phyloP scores from a whole-genome alignment of 2,113 vertebrate genomes.

The Ceyx melanurus region DNA sequence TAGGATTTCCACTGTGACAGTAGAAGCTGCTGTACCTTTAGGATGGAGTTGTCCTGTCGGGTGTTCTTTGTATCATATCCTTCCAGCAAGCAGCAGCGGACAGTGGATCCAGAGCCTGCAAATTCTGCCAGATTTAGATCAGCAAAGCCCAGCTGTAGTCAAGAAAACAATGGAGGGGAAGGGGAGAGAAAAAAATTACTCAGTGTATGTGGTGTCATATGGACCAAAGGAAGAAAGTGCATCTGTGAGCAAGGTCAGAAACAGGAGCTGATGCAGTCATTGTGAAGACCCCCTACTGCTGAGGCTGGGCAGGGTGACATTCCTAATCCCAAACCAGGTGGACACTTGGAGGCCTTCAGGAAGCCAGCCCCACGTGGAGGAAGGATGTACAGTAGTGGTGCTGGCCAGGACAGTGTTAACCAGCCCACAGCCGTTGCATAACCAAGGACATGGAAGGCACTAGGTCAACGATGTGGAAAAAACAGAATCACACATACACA shows the following conservation, averaged over 20 bases:
- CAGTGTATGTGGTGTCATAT: not conserved
- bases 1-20: not conserved
- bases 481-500: conserved; percentile 68
- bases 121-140: conserved; percentile 99
- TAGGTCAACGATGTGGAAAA: conserved; percentile 67
- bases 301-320: not conserved
- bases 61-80: conserved; percentile 99
- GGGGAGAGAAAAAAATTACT: not conserved
- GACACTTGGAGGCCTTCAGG: not conserved
- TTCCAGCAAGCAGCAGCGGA: conserved; percentile 95
- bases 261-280: not conserved
- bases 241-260: not conserved
- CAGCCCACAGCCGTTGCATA: conserved; percentile 53
- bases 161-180: conserved; percentile 24
- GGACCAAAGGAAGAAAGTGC: not conserved
- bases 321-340: not conserved
- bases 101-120: conserved; percentile 93
- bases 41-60: conserved; percentile 97
- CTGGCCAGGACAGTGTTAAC: conserved; percentile 58
- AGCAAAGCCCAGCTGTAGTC: conserved; percentile 90
- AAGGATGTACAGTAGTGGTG: not conserved
- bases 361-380: not conserved
- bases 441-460: conserved; percentile 70
- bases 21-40: conserved; percentile 81
- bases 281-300: not conserved